phyloP scores from a whole-genome alignment of 2,113 vertebrate species.

The Kryptolebias marmoratus region DNA sequence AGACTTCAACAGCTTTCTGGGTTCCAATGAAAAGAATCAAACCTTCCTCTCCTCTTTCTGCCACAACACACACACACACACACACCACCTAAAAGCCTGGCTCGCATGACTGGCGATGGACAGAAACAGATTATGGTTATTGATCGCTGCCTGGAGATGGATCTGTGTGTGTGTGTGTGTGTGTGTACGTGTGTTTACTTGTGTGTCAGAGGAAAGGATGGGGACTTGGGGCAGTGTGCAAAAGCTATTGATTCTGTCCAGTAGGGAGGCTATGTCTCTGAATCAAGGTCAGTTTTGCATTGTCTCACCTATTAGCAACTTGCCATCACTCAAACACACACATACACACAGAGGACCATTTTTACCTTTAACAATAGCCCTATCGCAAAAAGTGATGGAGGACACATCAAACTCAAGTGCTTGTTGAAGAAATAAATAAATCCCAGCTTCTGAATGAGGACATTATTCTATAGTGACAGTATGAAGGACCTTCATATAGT shows the following conservation, averaged over 20 bases:
- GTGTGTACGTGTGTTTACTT: constrained; percentile 60
- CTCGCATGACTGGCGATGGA: constrained; percentile 91
- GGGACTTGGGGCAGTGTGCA: constrained; percentile 78
- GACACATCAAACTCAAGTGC: constrained; percentile 64
- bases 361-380: constrained; percentile 53
- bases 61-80: constrained; percentile 36
- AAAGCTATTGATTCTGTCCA: constrained; percentile 85
- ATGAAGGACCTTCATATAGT: constrained; percentile 34
- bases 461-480: constrained; percentile 57
- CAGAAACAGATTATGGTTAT: constrained; percentile 96
- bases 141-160: constrained; percentile 89
- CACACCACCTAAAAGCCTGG: constrained; percentile 85
- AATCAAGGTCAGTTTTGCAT: constrained; percentile 85
- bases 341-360: constrained; percentile 16
- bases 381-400: constrained; percentile 55
- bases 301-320: constrained; percentile 76
- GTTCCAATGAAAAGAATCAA: constrained; percentile 64
- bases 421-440: constrained; percentile 60
- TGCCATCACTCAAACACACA: constrained; percentile 39
- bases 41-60: constrained; percentile 46
- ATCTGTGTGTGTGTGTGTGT: constrained; percentile 74
- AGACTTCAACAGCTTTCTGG: constrained; percentile 59
- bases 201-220: constrained; percentile 71
- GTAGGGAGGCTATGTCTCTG: constrained; percentile 78
- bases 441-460: constrained; percentile 38